A percentile compares a stretch with the other conserved stretches of the same genome.
These are phyloP conservation scores for Dromas ardeola DNA, from an alignment of 2,113 vertebrate species.

Conservation along the genomic window DNA sequence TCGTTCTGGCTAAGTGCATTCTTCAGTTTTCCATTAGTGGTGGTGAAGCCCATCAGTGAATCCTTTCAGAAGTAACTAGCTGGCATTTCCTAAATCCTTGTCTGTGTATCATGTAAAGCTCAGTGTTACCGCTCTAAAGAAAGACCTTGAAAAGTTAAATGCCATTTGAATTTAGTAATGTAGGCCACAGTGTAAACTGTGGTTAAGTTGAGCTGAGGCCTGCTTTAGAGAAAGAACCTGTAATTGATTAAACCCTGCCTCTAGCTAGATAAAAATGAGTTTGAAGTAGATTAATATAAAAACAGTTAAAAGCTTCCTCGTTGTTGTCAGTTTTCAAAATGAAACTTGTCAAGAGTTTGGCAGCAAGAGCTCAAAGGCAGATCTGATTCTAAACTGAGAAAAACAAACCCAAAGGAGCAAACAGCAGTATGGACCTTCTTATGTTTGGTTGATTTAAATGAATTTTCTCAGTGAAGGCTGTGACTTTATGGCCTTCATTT, in stretches of 20 bases:
- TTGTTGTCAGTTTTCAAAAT: slow-evolving; percentile 42
- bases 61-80: slow-evolving; percentile 12
- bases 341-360: slow-evolving; percentile 61
- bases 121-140: slow-evolving; percentile 48
- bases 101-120: slow-evolving; percentile 26
- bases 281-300: slow-evolving; percentile 37
- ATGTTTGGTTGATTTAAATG: background rate
- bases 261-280: slow-evolving; percentile 63
- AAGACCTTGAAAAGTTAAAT: slow-evolving; percentile 54
- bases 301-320: slow-evolving; percentile 41
- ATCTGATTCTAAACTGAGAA: slow-evolving; percentile 22
- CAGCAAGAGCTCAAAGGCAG: background rate
- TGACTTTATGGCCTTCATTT: slow-evolving; percentile 10
- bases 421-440: background rate
- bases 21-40: slow-evolving; percentile 41
- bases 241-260: slow-evolving; percentile 64
- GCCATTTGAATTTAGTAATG: slow-evolving; percentile 71
- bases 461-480: background rate
- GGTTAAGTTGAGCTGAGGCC: slow-evolving; percentile 66
- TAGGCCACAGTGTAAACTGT: slow-evolving; percentile 72
- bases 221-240: slow-evolving; percentile 67
- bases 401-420: slow-evolving; percentile 21
- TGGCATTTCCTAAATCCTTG: slow-evolving; percentile 50
- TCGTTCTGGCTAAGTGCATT: background rate
- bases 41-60: background rate